phyloP scores from a whole-genome alignment of 1,140 invertebrate species.

The Platyscapa corneri region DNA sequence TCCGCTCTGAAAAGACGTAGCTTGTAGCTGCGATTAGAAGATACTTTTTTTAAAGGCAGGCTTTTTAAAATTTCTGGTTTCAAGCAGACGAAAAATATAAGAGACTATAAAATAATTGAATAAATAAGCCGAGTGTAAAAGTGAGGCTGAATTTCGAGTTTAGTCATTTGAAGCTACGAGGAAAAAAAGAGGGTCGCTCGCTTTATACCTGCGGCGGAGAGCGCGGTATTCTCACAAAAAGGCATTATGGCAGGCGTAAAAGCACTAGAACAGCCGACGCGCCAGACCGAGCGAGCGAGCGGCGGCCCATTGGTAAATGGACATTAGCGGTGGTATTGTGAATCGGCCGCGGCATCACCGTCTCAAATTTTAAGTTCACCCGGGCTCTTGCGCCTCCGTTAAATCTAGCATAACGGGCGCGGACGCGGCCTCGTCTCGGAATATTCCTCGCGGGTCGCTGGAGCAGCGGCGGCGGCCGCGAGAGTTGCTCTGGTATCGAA shows the following conservation, averaged over 20 bases:
- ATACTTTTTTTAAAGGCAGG: neutral
- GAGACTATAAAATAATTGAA: constrained; percentile 41
- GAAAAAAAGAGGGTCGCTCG: constrained; percentile 31
- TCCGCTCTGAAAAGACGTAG: neutral
- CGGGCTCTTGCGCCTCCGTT: neutral
- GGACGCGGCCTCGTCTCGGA: neutral
- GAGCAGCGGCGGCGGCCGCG: no score
- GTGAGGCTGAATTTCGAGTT: constrained; percentile 34
- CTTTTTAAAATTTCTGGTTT: constrained; percentile 27
- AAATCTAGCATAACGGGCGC: neutral
- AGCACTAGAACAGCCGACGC: constrained; percentile 67
- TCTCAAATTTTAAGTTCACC: neutral
- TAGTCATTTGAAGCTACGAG: constrained; percentile 23
- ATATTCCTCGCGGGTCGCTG: no score
- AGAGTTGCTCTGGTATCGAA: no score
- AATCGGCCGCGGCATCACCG: constrained; percentile 55
- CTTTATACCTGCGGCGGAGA: constrained; percentile 62
- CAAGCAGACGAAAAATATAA: constrained; percentile 6
- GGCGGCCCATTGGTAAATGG: constrained; percentile 64
- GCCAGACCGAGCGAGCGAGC: constrained; percentile 44
- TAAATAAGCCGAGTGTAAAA: constrained; percentile 36
- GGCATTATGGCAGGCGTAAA: constrained; percentile 69
- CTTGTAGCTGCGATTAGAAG: neutral
- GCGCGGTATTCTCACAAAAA: constrained; percentile 56
- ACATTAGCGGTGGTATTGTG: constrained; percentile 70